phyloP scores from a whole-genome alignment of 2,888 invertebrate genomes.

The Teleogryllus oceanicus region DNA sequence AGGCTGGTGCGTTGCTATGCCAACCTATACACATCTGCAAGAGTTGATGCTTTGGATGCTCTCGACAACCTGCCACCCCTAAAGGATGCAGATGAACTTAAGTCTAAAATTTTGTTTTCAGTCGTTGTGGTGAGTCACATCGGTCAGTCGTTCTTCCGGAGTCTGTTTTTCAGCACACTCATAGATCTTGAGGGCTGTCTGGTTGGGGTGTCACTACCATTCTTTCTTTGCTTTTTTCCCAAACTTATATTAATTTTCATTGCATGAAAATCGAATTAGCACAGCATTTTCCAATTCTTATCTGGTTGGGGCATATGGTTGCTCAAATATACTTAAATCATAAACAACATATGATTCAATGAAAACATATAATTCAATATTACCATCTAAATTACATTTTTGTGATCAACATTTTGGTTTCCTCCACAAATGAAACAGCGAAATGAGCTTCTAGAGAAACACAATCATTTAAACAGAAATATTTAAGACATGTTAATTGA shows the following conservation, averaged over 20 bases:
- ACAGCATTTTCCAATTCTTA: neutral
- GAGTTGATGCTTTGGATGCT: constrained; percentile 82
- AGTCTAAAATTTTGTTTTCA: constrained; percentile 92
- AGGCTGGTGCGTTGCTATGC: constrained; percentile 73
- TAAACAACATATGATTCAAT: too few species aligned
- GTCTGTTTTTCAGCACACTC: constrained; percentile 29
- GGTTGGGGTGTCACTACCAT: constrained; percentile 22
- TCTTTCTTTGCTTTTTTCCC: constrained; percentile 20
- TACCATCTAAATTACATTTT: too few species aligned
- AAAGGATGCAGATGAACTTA: constrained; percentile 79
- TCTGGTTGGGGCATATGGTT: too few species aligned
- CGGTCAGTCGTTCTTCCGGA: constrained; percentile 28
- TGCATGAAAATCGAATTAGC: neutral
- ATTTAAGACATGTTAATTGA: too few species aligned
- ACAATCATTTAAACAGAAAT: too few species aligned
- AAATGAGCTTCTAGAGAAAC: too few species aligned
- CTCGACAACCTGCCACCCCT: constrained; percentile 77
- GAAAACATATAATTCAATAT: too few species aligned
- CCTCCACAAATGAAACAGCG: too few species aligned
- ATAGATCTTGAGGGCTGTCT: constrained; percentile 23
- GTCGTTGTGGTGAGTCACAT: constrained; percentile 80
- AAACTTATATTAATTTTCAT: constrained; percentile 18
- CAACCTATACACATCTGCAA: constrained; percentile 77
- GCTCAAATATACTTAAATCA: too few species aligned
- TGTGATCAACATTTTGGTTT: too few species aligned